Base-by-base conservation (phyloP, 2,888 invertebrate species). In the Amphimallon solstitiale region DNA sequence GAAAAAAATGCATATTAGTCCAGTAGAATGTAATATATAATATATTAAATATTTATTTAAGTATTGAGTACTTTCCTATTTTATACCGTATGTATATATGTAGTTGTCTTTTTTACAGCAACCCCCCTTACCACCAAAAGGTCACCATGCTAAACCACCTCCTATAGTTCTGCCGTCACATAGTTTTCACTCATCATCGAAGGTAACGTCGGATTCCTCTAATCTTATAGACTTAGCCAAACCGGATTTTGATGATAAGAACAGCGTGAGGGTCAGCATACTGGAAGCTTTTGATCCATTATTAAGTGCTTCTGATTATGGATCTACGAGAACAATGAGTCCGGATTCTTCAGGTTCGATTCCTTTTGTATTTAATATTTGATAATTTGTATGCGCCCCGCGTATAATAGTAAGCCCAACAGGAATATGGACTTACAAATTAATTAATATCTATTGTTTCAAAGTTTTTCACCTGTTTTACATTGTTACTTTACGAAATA, bases 211-310 rank as follows among this genome's bases (percentile, higher is more conserved):
- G 60, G 65, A 60, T 38, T 54, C 64, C 9, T 54, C 61, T 75
- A 88, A 87, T 82, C 82, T 88, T 63, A 88, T 88, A 74, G 87
- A 88, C 79, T 80, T 88, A 71, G 85, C 84, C 60, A 81, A 82
- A 54, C 82, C 79, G 52, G 82, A 82, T 71, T 72, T 65, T 29
- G 85, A 85, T 63, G 85, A 84, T 74, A 84, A 81, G 69, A 82
- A 83, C 71, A 86, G 84, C 73, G 86, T 85, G 45, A 80, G 87
- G 70, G 87, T 86, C 60, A 92, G 92, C 84, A 90, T 95, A 76
- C 83, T 95, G 76, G 93, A 94, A 81, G 93, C 93, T 69, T 95
- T 95, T 81, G 95, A 95, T 87, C 95, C 95, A 51, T 85, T 95
- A 79, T 85, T 92, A 76, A 86, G 84, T 49, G 84, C 84, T 76